Conservation (phyloP, 2,797 vertebrate species). For the Ctenopoma multispine region DNA sequence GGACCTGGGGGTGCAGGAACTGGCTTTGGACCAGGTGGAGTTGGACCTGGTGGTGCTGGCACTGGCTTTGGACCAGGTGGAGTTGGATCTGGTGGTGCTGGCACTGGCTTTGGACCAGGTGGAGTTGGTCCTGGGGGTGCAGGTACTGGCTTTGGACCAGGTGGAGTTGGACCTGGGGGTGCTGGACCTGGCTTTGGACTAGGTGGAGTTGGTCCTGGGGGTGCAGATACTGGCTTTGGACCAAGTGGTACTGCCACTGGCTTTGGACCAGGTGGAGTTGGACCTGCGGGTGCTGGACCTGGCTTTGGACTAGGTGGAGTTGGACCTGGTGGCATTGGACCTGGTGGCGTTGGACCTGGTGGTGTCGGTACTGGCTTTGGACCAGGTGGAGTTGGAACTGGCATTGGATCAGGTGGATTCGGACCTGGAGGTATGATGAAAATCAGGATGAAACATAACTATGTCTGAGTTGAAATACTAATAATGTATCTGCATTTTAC, state of each 20-base stretch:
- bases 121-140: conserved; percentile 39
- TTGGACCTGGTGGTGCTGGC: conserved; percentile 38
- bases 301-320: conserved; percentile 38
- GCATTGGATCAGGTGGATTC: conserved; percentile 47
- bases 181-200: conserved; percentile 44
- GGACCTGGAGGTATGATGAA: conserved; percentile 34
- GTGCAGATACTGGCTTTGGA: conserved; percentile 45
- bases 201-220: conserved; percentile 36
- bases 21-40: conserved; percentile 48
- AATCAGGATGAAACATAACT: background rate
- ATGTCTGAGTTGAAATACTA: background rate
- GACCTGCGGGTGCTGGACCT: conserved; percentile 34
- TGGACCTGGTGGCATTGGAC: conserved; percentile 50
- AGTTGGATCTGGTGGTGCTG: conserved; percentile 41
- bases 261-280: conserved; percentile 40
- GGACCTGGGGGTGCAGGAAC: conserved; percentile 45
- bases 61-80: conserved; percentile 40
- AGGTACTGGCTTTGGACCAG: conserved; percentile 37
- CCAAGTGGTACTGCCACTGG: conserved; percentile 46
- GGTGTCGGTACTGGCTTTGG: conserved; percentile 39
- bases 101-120: conserved; percentile 48
- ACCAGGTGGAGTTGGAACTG: conserved; percentile 36
- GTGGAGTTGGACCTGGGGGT: conserved; percentile 44
- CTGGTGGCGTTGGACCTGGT: conserved; percentile 33
- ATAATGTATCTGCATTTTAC: conserved; percentile 31